Evolutionary conservation across 1,140 invertebrate species (phyloP).

Genomic region (Apis cerana): DNA sequence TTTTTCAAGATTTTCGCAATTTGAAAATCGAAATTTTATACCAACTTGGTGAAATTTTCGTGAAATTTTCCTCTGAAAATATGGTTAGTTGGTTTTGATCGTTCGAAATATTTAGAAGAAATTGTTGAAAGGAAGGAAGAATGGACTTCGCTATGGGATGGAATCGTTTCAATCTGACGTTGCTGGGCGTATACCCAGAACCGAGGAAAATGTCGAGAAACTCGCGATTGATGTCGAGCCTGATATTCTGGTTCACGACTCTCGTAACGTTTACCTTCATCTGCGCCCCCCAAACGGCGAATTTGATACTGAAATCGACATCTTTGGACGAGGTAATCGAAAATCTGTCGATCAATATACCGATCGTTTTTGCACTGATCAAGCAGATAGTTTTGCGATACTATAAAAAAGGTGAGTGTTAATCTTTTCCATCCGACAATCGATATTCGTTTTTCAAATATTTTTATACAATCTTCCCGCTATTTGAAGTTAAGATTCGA

Average conservation of each 20-base stretch:
- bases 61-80: no score
- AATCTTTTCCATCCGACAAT: no score
- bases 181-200: constrained; percentile 46
- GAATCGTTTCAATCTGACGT: constrained; percentile 31
- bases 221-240: background rate
- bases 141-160: constrained; percentile 47
- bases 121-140: background rate
- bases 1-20: no score
- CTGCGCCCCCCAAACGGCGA: constrained; percentile 16
- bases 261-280: constrained; percentile 29
- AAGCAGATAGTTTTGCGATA: constrained; percentile 32
- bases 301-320: constrained; percentile 23
- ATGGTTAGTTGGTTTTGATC: background rate
- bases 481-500: no score
- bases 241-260: constrained; percentile 29
- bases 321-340: constrained; percentile 25
- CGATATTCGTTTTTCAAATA: no score
- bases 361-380: constrained; percentile 24
- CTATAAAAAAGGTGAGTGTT: constrained; percentile 18
- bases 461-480: no score
- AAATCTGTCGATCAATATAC: constrained; percentile 47
- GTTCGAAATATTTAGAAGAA: background rate
- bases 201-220: background rate
- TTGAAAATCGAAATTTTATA: no score
- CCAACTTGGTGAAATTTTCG: no score